Conservation (phyloP, 2,113 vertebrate species). For the Tyrannus savana region DNA sequence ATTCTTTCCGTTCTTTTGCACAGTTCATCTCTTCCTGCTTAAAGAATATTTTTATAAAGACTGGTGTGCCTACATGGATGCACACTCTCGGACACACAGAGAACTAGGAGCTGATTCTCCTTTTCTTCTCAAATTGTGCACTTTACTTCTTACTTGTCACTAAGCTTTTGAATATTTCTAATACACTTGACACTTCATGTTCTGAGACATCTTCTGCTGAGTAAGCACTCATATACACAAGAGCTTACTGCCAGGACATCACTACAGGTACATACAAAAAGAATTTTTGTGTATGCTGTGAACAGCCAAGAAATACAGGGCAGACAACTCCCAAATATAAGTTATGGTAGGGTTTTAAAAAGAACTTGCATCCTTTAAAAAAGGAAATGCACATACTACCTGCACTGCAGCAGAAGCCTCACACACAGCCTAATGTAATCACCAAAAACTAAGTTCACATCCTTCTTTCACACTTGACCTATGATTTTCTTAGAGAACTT, state of each 20-base stretch:
- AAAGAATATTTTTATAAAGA: neutral
- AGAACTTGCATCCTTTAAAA: neutral
- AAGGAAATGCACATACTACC: neutral
- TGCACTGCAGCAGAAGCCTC: neutral
- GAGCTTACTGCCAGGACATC: neutral
- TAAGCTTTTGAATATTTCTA: neutral
- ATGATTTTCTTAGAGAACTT: conserved; percentile 25
- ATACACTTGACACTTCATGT: neutral
- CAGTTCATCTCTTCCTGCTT: neutral
- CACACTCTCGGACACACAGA: neutral
- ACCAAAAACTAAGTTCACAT: neutral
- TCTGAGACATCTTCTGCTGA: neutral
- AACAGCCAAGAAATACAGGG: neutral
- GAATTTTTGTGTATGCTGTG: neutral
- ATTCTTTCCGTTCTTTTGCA: neutral
- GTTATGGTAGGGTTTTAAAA: neutral
- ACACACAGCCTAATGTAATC: neutral
- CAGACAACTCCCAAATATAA: neutral
- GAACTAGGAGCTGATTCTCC: neutral
- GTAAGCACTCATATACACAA: neutral
- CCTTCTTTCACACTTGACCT: neutral
- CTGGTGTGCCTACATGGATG: neutral
- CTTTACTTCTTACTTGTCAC: neutral
- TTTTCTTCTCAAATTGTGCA: neutral
- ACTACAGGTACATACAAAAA: neutral